Evolutionary conservation across 2,888 invertebrate species (phyloP), one percentile per base, ranked within the genome.

Genomic region (Temnothorax ravouxi): DNA sequence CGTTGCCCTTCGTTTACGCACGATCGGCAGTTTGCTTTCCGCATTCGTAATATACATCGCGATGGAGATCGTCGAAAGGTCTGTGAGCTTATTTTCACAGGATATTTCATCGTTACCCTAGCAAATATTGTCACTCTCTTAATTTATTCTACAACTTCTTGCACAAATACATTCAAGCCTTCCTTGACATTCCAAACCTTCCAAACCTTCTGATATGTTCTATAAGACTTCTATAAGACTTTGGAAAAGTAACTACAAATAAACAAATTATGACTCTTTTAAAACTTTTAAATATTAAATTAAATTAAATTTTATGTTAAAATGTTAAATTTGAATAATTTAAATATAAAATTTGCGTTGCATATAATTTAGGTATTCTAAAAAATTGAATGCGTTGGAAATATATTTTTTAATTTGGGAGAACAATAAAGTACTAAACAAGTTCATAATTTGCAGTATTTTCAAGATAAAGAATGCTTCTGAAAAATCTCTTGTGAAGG

Each of bases 1-100:
- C 69, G 44, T 59, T 34, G 79, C 41, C 34, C 56, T 69, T 47
- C 69, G 47, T 69, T 59, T 69, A 79, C 69, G 79, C 79, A 38
- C 69, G 69, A 79, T 69, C 69, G 56, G 8, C 56, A 4, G 79
- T 69, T 79, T 79, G 56, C 69, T 44, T 69, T 79, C 47, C 21
- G 69, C 56, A 79, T 69, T 25, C 59, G 56, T 25, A 79, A 79
- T 59, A 56, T 15, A 44, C 69, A 56, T 79, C 25, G 67, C 56
- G 69, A 59, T 21, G 34, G 34, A 34, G 47, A 59, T 62, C 34
- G 11, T 11, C 75, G 69, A 59, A 59, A 69, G 21, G 15, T 34
- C 15, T 21, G 21, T 13, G 18, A 25, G 15, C 6, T 13, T 29
- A 50, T 11, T 50, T 25, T 29, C 44, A 15, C 21, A 29, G n/a